phyloP scores from a whole-genome alignment of 2,113 vertebrate genomes.

The Anhinga anhinga region DNA sequence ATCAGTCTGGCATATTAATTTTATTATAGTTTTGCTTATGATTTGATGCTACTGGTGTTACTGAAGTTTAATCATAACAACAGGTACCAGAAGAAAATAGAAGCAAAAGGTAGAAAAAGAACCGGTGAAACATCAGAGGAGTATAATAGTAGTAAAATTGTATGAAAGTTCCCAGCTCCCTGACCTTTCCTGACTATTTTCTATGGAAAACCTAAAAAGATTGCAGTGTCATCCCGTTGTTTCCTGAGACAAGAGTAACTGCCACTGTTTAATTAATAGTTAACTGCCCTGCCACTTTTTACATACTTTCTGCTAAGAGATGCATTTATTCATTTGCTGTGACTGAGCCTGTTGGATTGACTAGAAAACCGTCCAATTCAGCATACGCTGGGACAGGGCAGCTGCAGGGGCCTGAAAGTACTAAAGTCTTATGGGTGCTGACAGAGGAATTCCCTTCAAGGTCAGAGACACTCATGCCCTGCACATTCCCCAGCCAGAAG shows the following conservation, averaged over 20 bases:
- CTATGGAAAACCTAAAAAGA: neutral
- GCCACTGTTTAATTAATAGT: neutral
- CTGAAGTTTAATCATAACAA: neutral
- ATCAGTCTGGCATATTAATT: neutral
- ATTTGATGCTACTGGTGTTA: neutral
- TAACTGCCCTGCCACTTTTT: neutral
- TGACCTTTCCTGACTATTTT: neutral
- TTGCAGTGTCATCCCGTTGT: neutral
- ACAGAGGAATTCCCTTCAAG: slow-evolving; percentile 15
- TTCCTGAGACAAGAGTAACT: neutral
- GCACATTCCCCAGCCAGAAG: neutral
- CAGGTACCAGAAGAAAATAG: neutral
- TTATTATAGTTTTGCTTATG: neutral
- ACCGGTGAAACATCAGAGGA: neutral
- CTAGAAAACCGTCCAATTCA: neutral
- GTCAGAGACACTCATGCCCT: neutral
- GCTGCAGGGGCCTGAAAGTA: neutral
- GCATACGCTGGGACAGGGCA: neutral
- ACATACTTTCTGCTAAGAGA: neutral
- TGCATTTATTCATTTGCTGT: neutral
- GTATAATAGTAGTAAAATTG: neutral
- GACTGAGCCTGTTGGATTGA: neutral
- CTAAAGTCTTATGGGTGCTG: neutral
- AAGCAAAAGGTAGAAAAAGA: neutral
- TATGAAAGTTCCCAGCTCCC: neutral